Base-by-base conservation (phyloP, 2,113 vertebrate species). In the Scatophagus argus region DNA sequence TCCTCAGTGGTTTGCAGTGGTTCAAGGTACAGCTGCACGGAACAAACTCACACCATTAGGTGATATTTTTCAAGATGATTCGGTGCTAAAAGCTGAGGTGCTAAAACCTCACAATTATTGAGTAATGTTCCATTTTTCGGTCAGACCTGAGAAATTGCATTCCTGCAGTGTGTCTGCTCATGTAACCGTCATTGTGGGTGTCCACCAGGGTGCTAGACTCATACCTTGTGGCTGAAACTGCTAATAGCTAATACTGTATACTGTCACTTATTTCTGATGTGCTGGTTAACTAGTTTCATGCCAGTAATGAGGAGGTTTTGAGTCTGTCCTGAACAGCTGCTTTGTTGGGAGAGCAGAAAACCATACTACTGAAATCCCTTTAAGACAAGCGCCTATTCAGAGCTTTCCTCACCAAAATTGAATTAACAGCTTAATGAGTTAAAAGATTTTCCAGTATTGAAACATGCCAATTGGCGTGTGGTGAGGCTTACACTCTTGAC, bases 31-130 rank as follows among this genome's bases (percentile, higher is more conserved):
- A 77, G 59, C 46, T 55, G 4, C 32, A 39, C 27, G 12, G 41
- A 70, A 62, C 75, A 79, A 39, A n/a, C 14, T 58, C 62, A 51
- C 68, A 64, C 70, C 62, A 82, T 44, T 54, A 60, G 16, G 41
- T 58, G 60, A 74, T n/a, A 2, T 25, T 78, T 82, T 59, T 52
- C 19, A 17, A 63, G 61, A 41, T 64, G 34, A 54, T 61, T 75
- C 52, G 63, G 69, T 81, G 79, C 71, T 85, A 82, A 91, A 89
- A 89, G 66, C 75, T 14, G 19, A 39, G 84, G 77, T 76, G 66
- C 64, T 88, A 89, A 86, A 88, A 78, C 60, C 47, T 36, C 46
- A 41, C 58, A 4, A 2, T 78, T 76, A 54, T 66, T 75, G 60
- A 75, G 54, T 62, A 69, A 72, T 49, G 41, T 10, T 14, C n/a